Base-by-base conservation (phyloP, 2,113 vertebrate genomes). In the Grus americana region DNA sequence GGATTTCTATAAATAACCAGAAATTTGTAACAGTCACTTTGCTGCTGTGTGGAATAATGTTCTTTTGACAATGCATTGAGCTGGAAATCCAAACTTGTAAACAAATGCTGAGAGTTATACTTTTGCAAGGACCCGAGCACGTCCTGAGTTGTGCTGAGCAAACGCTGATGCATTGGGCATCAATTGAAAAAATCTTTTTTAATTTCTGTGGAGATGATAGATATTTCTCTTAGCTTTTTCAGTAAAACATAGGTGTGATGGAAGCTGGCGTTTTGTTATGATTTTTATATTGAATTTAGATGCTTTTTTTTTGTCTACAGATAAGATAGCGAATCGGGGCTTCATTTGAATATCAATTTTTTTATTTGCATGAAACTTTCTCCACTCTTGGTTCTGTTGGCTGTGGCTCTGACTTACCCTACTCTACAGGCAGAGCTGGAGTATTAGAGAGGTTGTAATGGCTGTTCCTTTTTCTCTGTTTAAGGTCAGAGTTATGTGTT, bases 1-100 rank as follows among this genome's bases (percentile, higher is more conserved):
- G 29, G 86, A 91, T 79, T 86, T 89, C 95, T 97, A 96, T 95
- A 96, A 97, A 97, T 97, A 96, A 88, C 3, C 3, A 84, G 52
- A 92, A 84, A 86, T 62, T 78, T 90, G 40, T 83, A 93, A 80
- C 85, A 91, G 74, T 91, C 61, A n/a, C 44, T 96, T 94, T 92
- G 66, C 52, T 96, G 83, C 78, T 86, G 18, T 80, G 70, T 92
- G 79, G 63, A 97, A 95, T 91, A 89, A 90, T 86, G 52, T 86
- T 97, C 87, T 95, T 97, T 89, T 96, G 90, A 97, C 92, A 95
- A 61, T 74, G 93, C 62, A 74, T 49, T 90, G 78, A 91, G 72
- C 71, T 95, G 78, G 55, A 97, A 96, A 86, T 67, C 61, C 55
- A 78, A 88, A 78, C 49, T 74, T 83, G 30, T 57, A 90, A 91